Conservation (phyloP, 2,113 vertebrate genomes). For the Cyphomyrus plagiostoma region DNA sequence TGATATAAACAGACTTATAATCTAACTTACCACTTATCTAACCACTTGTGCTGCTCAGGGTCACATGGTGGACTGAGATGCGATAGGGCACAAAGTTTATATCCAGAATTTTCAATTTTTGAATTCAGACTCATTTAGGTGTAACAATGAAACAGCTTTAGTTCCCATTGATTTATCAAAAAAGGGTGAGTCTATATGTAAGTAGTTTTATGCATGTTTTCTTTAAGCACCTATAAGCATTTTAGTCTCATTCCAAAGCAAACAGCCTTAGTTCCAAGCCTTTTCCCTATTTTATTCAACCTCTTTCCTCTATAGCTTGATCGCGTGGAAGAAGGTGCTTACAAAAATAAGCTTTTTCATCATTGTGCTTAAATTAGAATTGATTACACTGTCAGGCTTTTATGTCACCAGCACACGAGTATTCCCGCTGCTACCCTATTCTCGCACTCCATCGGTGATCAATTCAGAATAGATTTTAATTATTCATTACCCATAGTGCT, state of each 20-base stretch:
- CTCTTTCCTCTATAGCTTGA: not conserved
- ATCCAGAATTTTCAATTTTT: not conserved
- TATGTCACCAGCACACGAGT: not conserved
- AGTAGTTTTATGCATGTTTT: not conserved
- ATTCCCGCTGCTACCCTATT: not conserved
- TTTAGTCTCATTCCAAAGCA: not conserved
- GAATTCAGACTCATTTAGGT: not conserved
- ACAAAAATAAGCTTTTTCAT: conserved; percentile 16
- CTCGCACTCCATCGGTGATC: not conserved
- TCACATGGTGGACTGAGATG: not conserved
- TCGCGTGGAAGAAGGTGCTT: not conserved
- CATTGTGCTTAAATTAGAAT: conserved; percentile 19
- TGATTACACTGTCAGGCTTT: conserved; percentile 8
- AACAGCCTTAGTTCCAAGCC: not conserved
- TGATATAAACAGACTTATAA: not conserved
- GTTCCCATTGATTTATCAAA: not conserved
- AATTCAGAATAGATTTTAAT: conserved; percentile 19
- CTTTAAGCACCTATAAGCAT: not conserved
- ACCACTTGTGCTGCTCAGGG: not conserved
- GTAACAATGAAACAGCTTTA: not conserved
- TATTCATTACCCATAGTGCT: conserved; percentile 18
- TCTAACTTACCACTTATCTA: not conserved
- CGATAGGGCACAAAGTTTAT: not conserved
- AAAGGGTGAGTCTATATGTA: not conserved
- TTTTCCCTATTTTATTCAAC: conserved; percentile 1